phyloP scores from a whole-genome alignment of 1,140 invertebrate genomes.

The Chironomus tepperi region DNA sequence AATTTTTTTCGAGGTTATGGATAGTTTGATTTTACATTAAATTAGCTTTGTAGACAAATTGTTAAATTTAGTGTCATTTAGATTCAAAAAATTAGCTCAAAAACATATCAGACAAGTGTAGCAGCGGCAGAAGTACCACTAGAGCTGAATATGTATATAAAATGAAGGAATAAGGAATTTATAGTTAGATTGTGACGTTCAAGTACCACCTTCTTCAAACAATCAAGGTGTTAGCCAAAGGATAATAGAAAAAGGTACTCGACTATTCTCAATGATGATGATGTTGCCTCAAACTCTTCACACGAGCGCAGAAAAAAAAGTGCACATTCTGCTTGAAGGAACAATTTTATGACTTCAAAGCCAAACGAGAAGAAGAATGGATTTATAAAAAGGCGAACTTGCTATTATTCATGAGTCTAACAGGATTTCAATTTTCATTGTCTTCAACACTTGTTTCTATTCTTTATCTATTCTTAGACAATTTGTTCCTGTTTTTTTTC shows the following conservation, averaged over 20 bases:
- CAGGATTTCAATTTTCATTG: constrained; percentile 23
- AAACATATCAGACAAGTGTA: too few relatives aligned
- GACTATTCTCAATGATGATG: background rate
- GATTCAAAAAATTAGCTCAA: too few relatives aligned
- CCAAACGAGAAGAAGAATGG: background rate
- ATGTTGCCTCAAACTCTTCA: constrained; percentile 1
- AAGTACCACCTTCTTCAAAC: background rate
- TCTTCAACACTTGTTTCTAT: constrained; percentile 15
- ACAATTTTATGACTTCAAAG: constrained; percentile 19
- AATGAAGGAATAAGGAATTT: background rate
- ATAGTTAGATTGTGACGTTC: background rate
- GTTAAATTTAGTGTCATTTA: too few relatives aligned
- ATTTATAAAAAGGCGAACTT: background rate
- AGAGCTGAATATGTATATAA: background rate
- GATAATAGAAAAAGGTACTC: background rate
- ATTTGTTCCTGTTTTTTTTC: background rate
- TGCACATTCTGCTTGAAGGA: background rate
- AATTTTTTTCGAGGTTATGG: too few relatives aligned
- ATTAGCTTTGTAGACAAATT: background rate
- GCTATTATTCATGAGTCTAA: constrained; percentile 19
- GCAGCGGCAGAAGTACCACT: too few relatives aligned
- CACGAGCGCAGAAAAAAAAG: background rate
- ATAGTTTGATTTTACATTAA: too few relatives aligned
- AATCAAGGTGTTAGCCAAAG: constrained; percentile 12
- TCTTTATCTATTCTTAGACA: background rate